Base-by-base conservation (phyloP, 2,888 invertebrate genomes). In the Cactoblastis cactorum region DNA sequence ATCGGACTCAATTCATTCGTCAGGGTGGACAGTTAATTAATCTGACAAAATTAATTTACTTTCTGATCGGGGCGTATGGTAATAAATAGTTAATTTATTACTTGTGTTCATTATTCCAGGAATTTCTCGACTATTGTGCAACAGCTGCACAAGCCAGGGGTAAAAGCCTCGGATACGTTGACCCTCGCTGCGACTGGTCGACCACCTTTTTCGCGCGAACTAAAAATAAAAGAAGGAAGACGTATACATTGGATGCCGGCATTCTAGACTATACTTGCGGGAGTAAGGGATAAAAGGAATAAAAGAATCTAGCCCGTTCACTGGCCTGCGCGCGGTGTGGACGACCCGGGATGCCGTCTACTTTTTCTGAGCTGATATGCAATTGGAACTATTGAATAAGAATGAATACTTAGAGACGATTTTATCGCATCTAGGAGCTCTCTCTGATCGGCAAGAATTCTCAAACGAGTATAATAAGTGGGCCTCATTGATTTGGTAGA, bases 111-210 rank as follows among this genome's bases (percentile, higher is more conserved):
- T 64, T 62, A 71, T 80, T 79, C 82, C 66, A 72, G 78, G 73
- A 81, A 84, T 80, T 73, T 82, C 76, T 77, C 65, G 70, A 75
- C 79, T 83, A 84, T 87, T 87, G 87, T 86, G 84, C 86, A 86
- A 86, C 86, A 85, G 77, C 83, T 84, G 85, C 83, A 63, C 59
- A 65, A 62, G 63, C 58, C 62, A 67, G 72, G 79, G 84, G 80
- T 82, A 85, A 83, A 79, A 80, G 75, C 82, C 86, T 83, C 58
- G 74, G 71, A 82, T 77, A 69, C 87, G 62, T 85, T 85, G 85
- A 87, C 82, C 82, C 77, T 74, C 66, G 67, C 73, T 61, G 57
- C 65, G 67, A 72, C 76, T 80, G 77, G 78, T 74, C 80, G 80
- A 80, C 77, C 76, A 80, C 80, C 80, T 83, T 81, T 80, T 83